Percentiles rank a stretch among this genome's conserved stretches.
Conservation (phyloP, 2,113 vertebrate species). For the Polypterus senegalus region DNA sequence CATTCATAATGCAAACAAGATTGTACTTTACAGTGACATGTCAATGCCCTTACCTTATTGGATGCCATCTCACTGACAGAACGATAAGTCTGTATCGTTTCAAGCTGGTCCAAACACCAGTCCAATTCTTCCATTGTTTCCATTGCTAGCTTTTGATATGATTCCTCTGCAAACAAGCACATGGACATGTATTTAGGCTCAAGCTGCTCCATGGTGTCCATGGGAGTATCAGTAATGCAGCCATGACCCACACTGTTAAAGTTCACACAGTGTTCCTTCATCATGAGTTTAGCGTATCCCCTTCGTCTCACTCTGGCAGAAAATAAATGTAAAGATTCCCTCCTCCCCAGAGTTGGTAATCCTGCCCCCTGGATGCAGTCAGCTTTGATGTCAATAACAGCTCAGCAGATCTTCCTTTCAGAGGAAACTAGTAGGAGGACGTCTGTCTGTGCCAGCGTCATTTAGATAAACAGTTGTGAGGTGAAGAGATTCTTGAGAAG, state of each 20-base stretch:
- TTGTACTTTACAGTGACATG: too few species aligned
- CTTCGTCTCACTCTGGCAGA: conserved; percentile 24
- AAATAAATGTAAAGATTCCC: conserved; percentile 27
- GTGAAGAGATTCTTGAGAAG: background rate
- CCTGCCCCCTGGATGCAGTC: conserved; percentile 17
- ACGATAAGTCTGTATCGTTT: conserved; percentile 95
- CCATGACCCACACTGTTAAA: conserved; percentile 34
- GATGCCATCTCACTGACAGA: conserved; percentile 98
- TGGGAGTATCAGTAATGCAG: conserved; percentile 29
- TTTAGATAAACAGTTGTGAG: conserved; percentile 26
- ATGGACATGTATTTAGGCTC: conserved; percentile 65
- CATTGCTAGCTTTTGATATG: conserved; percentile 96
- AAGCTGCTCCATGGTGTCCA: conserved; percentile 42
- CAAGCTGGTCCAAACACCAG: conserved; percentile 97
- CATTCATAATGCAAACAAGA: background rate
- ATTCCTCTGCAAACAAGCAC: conserved; percentile 88
- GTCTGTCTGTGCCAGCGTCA: conserved; percentile 14
- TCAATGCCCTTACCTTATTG: conserved; percentile 71
- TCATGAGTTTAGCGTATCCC: conserved; percentile 38
- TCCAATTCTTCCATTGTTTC: conserved; percentile 96
- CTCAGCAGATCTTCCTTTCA: conserved; percentile 38
- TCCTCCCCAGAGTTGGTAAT: conserved; percentile 2
- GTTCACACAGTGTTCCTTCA: conserved; percentile 55
- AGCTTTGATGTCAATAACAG: conserved; percentile 31
- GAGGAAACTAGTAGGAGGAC: conserved; percentile 27